phyloP scores from a whole-genome alignment of 2,797 vertebrate species.

The Mustela erminea region DNA sequence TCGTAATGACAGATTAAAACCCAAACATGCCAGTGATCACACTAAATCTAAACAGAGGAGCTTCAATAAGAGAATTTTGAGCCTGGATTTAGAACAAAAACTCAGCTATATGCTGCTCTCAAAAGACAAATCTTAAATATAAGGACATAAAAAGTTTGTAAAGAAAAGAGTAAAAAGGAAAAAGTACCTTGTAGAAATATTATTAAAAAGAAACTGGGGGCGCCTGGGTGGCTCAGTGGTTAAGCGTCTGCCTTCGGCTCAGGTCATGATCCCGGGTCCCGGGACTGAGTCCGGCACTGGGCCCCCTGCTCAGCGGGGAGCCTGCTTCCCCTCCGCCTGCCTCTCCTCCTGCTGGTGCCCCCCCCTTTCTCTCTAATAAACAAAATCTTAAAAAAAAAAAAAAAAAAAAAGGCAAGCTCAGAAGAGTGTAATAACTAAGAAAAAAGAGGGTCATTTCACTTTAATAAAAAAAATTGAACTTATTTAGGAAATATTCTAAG shows the following conservation, averaged over 20 bases:
- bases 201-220: not conserved
- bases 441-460: not conserved
- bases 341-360: too few relatives aligned
- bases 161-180: not conserved
- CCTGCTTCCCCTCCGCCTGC: too few relatives aligned
- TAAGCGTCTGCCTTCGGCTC: too few relatives aligned
- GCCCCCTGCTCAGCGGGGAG: too few relatives aligned
- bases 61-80: not conserved
- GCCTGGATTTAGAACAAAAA: not conserved
- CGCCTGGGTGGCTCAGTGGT: too few relatives aligned
- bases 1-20: not conserved
- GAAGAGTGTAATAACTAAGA: not conserved
- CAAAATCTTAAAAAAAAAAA: not conserved
- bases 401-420: too few relatives aligned
- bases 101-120: not conserved
- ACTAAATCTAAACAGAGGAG: not conserved
- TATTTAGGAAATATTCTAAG: not conserved
- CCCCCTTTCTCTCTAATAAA: too few relatives aligned
- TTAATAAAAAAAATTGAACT: not conserved
- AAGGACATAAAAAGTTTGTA: not conserved
- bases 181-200: not conserved
- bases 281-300: accelerated
- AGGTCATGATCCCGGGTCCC: too few relatives aligned
- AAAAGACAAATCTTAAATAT: not conserved
- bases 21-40: not conserved